Conservation (phyloP, 2,797 vertebrate species). For the Ciconia nigra region DNA sequence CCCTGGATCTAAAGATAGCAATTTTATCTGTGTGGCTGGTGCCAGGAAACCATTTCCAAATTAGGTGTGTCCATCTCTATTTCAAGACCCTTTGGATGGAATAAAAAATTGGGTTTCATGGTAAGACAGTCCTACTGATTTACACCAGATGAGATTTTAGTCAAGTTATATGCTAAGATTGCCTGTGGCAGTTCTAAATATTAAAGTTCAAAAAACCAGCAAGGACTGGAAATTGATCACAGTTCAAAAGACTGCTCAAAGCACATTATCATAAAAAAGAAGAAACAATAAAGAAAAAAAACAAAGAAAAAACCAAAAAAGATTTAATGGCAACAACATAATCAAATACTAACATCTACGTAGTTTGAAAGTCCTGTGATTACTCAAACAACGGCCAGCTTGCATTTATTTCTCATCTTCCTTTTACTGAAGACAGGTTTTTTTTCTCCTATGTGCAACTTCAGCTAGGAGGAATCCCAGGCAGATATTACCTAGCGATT, state of each 20-base stretch:
- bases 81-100: not conserved
- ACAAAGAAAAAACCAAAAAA: not conserved
- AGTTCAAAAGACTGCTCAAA: not conserved
- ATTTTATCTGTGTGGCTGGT: not conserved
- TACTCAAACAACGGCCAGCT: not conserved
- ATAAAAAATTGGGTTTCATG: not conserved
- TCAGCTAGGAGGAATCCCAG: not conserved
- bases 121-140: not conserved
- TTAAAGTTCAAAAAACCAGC: not conserved
- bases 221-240: not conserved
- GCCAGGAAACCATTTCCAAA: not conserved
- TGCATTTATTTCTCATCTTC: conserved; percentile 7
- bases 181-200: not conserved
- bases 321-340: not conserved
- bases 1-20: not conserved
- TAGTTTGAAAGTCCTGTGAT: not conserved
- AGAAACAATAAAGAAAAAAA: not conserved
- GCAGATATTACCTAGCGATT: conserved; percentile 9
- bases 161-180: not conserved
- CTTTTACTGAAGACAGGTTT: not conserved
- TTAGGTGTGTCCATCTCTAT: not conserved
- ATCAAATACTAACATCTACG: not conserved
- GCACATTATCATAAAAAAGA: not conserved
- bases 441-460: not conserved
- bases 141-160: not conserved